Percentiles rank a stretch among this genome's conserved stretches.
phyloP scores from a whole-genome alignment of 2,888 invertebrate species.

The Temnothorax unifasciatus region DNA sequence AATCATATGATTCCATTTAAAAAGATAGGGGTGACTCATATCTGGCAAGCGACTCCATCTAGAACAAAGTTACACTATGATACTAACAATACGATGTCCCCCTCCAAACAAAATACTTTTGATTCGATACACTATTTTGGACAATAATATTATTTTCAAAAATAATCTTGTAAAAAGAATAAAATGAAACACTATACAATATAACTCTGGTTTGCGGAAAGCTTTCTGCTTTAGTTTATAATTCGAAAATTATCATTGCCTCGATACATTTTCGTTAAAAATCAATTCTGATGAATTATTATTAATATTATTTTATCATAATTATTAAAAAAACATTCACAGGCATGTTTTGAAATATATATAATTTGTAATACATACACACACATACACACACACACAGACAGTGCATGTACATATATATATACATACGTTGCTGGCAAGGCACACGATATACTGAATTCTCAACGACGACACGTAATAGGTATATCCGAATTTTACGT shows the following conservation, averaged over 20 bases:
- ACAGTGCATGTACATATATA: not conserved
- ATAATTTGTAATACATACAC: too few relatives aligned
- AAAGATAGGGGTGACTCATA: constrained; percentile 10
- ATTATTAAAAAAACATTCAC: not conserved
- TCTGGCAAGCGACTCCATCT: not conserved
- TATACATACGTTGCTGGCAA: not conserved
- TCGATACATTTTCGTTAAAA: not conserved
- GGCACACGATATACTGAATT: not conserved
- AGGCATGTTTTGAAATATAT: not conserved
- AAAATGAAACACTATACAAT: not conserved
- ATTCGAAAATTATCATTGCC: not conserved
- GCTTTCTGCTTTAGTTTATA: not conserved
- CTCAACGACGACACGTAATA: not conserved
- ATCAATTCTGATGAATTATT: not conserved
- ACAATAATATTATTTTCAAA: not conserved
- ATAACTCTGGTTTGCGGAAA: not conserved
- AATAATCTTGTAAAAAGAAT: not conserved
- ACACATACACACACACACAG: too few relatives aligned
- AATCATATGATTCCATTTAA: constrained; percentile 1
- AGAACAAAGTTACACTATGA: constrained; percentile 2
- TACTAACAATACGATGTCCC: not conserved
- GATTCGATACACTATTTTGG: not conserved
- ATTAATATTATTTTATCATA: not conserved
- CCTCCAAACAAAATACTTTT: not conserved
- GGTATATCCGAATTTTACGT: not conserved